These are phyloP conservation scores for Lasioglossum pauxillum DNA, from an alignment of 2,888 invertebrate species.

Conservation along the genomic window DNA sequence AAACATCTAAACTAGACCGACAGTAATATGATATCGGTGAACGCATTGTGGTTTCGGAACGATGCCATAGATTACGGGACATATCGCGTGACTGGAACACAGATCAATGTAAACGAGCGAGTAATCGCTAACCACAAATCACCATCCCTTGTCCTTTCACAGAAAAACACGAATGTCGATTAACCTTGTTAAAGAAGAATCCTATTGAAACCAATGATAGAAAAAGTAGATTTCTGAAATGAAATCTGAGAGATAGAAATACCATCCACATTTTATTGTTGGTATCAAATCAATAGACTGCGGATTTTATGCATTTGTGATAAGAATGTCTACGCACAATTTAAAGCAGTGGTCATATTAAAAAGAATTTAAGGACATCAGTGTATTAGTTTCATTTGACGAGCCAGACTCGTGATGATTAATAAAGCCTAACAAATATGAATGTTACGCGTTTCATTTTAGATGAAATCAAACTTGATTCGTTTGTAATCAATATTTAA, in stretches of 20 bases:
- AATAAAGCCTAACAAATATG: too few relatives aligned
- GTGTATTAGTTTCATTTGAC: too few relatives aligned
- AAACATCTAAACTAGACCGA: background rate
- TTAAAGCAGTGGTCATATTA: too few relatives aligned
- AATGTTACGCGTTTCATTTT: too few relatives aligned
- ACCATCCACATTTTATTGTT: background rate
- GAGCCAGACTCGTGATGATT: too few relatives aligned
- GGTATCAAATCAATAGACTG: too few relatives aligned
- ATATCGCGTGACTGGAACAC: conserved; percentile 72
- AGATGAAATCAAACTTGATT: too few relatives aligned
- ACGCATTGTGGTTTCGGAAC: conserved; percentile 20
- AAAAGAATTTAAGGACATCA: too few relatives aligned
- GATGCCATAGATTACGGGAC: conserved; percentile 34
- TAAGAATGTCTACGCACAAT: too few relatives aligned
- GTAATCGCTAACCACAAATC: conserved; percentile 64
- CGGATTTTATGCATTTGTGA: too few relatives aligned
- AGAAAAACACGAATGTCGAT: conserved; percentile 28
- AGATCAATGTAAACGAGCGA: conserved; percentile 63
- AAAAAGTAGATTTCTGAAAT: background rate
- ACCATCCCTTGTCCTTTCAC: conserved; percentile 22
- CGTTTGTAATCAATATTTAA: too few relatives aligned
- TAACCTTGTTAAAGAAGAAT: background rate
- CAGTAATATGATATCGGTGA: background rate
- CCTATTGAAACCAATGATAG: conserved; percentile 1
- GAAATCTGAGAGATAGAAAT: background rate